Conservation (phyloP, 92 coral and sea anemone species). For the Bergia puertoricense region DNA sequence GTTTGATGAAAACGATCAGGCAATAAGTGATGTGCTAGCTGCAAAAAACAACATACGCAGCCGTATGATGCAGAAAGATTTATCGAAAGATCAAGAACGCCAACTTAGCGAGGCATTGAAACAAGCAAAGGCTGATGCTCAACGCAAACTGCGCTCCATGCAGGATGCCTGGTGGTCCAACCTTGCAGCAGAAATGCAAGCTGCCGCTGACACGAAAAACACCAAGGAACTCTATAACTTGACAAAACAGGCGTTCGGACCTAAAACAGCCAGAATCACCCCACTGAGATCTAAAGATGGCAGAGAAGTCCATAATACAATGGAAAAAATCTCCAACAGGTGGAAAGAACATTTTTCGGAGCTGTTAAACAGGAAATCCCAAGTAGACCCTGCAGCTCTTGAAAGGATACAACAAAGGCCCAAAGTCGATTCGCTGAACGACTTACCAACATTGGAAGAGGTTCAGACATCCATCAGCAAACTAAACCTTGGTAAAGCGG, state of each 20-base stretch:
- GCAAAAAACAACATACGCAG: constrained; percentile 6
- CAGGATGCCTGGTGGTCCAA: constrained; percentile 7
- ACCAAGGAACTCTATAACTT: not conserved
- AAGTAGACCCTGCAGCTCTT: not conserved
- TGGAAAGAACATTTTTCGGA: not conserved
- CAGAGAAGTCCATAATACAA: not conserved
- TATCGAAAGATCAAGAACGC: constrained; percentile 5
- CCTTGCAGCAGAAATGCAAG: constrained; percentile 8
- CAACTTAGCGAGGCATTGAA: constrained; percentile 3
- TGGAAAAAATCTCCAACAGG: constrained; percentile 1
- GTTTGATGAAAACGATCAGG: constrained; percentile 3
- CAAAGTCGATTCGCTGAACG: not conserved
- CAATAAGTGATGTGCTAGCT: not conserved
- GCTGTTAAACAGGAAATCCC: not conserved
- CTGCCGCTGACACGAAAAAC: not conserved
- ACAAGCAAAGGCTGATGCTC: constrained; percentile 5
- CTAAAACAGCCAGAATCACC: constrained; percentile 5
- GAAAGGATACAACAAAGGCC: not conserved
- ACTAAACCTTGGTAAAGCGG: not conserved
- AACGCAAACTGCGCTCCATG: not conserved
- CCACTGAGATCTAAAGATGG: not conserved
- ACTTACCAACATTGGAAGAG: not conserved
- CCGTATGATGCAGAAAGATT: not conserved
- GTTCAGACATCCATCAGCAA: not conserved
- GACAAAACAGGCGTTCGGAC: not conserved